Percentiles rank a stretch among this genome's conserved stretches.
phyloP scores from a whole-genome alignment of 2,888 invertebrate genomes.

The Agrochola macilenta region DNA sequence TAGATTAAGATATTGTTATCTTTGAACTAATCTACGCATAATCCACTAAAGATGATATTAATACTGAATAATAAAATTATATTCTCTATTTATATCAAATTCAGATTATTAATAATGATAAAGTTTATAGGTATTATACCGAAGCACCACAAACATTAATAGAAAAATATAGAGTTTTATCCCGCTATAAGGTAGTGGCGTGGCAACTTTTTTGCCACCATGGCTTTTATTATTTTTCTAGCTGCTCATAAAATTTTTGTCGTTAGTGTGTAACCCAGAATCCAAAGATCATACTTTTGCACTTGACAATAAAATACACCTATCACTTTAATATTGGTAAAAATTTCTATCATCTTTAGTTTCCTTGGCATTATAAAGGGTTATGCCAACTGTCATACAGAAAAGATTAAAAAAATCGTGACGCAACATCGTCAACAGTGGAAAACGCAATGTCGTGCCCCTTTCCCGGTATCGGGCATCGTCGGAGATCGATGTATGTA shows the following conservation, averaged over 20 bases:
- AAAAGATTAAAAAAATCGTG: background rate
- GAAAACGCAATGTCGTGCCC: constrained; percentile 77
- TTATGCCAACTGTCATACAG: background rate
- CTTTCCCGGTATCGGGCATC: constrained; percentile 79
- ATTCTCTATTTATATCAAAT: background rate
- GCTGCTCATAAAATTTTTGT: background rate
- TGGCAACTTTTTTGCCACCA: background rate
- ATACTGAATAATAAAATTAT: background rate
- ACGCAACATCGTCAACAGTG: constrained; percentile 70
- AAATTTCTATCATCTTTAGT: too few species aligned
- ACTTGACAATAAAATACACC: background rate
- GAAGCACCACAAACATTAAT: too few species aligned
- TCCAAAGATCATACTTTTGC: background rate
- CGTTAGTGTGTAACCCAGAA: background rate
- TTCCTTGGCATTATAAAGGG: background rate
- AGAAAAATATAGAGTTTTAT: background rate
- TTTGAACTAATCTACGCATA: background rate
- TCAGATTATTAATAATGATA: background rate
- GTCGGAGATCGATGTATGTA: constrained; percentile 87
- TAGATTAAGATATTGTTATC: background rate
- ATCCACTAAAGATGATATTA: background rate
- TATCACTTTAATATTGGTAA: background rate
- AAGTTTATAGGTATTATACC: background rate
- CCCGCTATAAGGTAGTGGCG: fast-evolving
- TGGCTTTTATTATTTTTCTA: background rate